Conservation (phyloP, 2,797 vertebrate species). For the Sarcophilus harrisii region DNA sequence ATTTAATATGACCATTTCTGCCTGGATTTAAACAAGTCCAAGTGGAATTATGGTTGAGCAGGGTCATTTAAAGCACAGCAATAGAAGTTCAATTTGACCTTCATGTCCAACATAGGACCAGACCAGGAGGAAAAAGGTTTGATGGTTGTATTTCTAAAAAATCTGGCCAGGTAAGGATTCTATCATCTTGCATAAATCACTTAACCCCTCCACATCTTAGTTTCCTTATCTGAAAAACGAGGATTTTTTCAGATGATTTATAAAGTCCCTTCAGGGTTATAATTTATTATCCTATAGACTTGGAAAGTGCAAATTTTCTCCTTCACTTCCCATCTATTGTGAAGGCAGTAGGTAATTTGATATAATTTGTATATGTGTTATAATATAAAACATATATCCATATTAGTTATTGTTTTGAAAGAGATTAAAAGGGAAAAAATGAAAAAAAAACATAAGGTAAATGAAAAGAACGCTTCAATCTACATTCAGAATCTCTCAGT, state of each 20-base stretch:
- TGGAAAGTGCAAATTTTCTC: no score
- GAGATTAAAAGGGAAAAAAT: no score
- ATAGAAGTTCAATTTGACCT: background rate
- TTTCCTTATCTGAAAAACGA: background rate
- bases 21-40: background rate
- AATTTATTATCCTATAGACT: background rate
- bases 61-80: background rate
- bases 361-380: no score
- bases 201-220: background rate
- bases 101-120: background rate
- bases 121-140: background rate
- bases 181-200: background rate
- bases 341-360: no score
- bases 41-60: background rate
- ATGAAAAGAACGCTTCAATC: no score
- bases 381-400: no score
- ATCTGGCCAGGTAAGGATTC: background rate
- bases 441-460: no score
- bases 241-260: background rate
- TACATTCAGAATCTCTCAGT: no score
- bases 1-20: background rate
- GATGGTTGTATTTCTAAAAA: background rate
- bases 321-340: no score
- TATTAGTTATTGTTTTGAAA: no score
- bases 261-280: background rate